Evolutionary conservation across 2,888 invertebrate genomes (phyloP), one percentile per base, ranked within the genome.

Genomic region (Drosophila meridiana): DNA sequence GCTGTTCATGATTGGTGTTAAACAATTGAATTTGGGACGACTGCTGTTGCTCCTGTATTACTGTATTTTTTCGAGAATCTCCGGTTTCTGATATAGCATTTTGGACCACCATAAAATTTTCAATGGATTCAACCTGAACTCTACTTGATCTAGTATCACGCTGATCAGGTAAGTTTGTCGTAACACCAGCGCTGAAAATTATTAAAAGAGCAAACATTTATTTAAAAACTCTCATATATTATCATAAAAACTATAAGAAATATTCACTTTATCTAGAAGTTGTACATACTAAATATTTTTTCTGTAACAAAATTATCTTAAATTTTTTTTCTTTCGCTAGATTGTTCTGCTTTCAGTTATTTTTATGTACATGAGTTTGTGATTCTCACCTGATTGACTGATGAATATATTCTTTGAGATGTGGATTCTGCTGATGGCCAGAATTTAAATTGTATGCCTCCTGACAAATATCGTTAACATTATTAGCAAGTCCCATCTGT

Each of bases 391-490:
- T 80, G 34, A 66, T 61, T 14, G 70, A 28, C 61, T 64, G 82
- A 9, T 72, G 53, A 2, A 63, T 28, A 55, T 57, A 69, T 32
- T 62, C 62, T 32, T 64, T 68, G 50, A 48, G 26, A 4, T 43
- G 40, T 8, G 63, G 40, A 28, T 73, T 55, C 42, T 69, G 45
- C 48, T 72, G 80, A 9, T 65, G 48, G 4, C 65, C 63, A 11
- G 42, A 26, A 69, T 62, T 59, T 47, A 75, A 55, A 62, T 62
- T 86, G 60, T 69, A 72, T 14, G 69, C 62, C 32, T 71, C 45
- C 57, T 73, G 70, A 48, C 69, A 72, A 40, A 87, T 79, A 5
- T 84, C 76, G 58, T 80, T 81, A 9, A 58, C 76, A 43, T 83
- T 77, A 63, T 81, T 80, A 26, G 58, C 75, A 34, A 74, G 67